Evolutionary conservation across 2,113 vertebrate genomes (phyloP), one percentile per base, ranked within the genome.

Genomic region (Phalacrocorax carbo): DNA sequence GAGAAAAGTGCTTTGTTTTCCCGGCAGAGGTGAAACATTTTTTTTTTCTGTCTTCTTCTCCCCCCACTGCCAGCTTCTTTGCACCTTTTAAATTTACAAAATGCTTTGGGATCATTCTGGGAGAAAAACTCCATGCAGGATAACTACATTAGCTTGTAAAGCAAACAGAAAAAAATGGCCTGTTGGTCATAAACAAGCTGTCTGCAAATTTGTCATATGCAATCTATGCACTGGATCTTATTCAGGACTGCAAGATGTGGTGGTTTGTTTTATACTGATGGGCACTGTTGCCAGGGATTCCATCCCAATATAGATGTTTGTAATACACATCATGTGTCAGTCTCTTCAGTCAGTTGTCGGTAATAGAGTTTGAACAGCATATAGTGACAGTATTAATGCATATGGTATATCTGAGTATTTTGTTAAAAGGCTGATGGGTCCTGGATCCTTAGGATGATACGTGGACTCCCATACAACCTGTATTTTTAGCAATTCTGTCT

Each of bases 121-220:
- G 46, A 80, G 48, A 90, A 94, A 96, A 83, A 7, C 69, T 95
- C 52, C 52, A 79, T 86, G 61, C 71, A 73, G 64, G 95, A 86
- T 94, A 95, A 90, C 78, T 52, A 79, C 72, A 93, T 96, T 96
- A 95, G 46, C 76, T 95, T 93, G 72, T 94, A 96, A 96, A 94
- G 42, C 46, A 96, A 97, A 94, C 79, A 70, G 81, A n/a, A 86
- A 95, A 92, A 96, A 96, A 96, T 90, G 42, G 57, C 38, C 61
- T 55, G 10, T 66, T 93, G 90, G 84, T 90, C 96, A 94, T 97
- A 97, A 97, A 95, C 84, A 97, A 97, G 88, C 94, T 97, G 92
- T 96, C 85, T 97, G 84, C 30, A 94, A 83, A 94, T 97, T 97
- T 96, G 57, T 97, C 95, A 90, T 93, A 57, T 38, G 86, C 76